Evolutionary conservation across 1,140 invertebrate species (phyloP).

Genomic region (Contarinia nasturtii): DNA sequence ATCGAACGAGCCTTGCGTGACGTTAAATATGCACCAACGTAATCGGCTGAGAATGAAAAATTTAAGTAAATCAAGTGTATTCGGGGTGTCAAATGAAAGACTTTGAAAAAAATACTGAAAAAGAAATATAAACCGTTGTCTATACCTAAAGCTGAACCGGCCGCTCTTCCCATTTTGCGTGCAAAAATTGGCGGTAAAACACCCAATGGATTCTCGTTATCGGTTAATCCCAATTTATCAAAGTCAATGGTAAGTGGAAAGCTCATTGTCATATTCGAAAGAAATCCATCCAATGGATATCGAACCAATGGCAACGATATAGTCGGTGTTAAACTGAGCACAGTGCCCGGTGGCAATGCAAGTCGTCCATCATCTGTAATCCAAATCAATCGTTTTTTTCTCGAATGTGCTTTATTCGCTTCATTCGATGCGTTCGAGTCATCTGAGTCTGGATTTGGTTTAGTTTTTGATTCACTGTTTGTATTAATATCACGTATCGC

Average conservation of each 20-base stretch:
- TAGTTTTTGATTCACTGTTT: too few relatives aligned
- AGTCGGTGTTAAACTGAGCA: slow-evolving; percentile 59
- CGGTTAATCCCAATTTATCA: slow-evolving; percentile 60
- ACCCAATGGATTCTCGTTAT: slow-evolving; percentile 69
- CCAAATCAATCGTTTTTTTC: slow-evolving; percentile 64
- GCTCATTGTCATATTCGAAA: slow-evolving; percentile 66
- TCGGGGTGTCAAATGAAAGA: too few relatives aligned
- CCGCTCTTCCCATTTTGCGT: slow-evolving; percentile 45
- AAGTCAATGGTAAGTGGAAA: slow-evolving; percentile 76
- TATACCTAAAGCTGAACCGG: slow-evolving; percentile 34
- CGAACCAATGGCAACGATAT: slow-evolving; percentile 61
- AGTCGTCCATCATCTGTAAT: slow-evolving; percentile 62
- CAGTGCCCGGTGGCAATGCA: slow-evolving; percentile 60
- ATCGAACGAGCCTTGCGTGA: slow-evolving; percentile 12
- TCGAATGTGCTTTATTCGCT: slow-evolving; percentile 32
- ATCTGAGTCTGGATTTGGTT: too few relatives aligned
- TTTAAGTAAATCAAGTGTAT: background rate
- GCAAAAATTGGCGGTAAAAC: slow-evolving; percentile 52
- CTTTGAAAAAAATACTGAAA: background rate
- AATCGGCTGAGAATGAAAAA: background rate
- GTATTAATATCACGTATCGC: too few relatives aligned
- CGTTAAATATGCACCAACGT: background rate
- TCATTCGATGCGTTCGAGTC: background rate
- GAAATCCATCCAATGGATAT: slow-evolving; percentile 64
- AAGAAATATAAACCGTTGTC: background rate